Base-by-base conservation (phyloP, 1,140 invertebrate genomes). In the Papilio dardanus region DNA sequence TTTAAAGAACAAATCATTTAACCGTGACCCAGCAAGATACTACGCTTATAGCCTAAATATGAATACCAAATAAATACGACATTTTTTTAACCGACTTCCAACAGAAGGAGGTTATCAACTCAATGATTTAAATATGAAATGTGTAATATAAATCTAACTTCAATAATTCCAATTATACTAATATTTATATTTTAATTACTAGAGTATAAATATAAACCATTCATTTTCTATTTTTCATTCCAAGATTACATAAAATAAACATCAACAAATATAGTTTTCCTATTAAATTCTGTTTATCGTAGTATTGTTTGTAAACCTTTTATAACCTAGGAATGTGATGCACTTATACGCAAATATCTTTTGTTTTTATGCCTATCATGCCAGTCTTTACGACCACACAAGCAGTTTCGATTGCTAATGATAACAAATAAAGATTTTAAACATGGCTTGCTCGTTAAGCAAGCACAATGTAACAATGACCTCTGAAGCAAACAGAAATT, bases 381-480 rank as follows among this genome's bases (percentile, higher is more conserved):
- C 7, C 7, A 54, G 14, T 54, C 24, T 28, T 7, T 19, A 24
- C 7, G 54, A 62, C 54, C 54, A 62, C 54, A 62, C 54, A 58
- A n/a, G 46, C 2, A 58, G 24, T 4, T 12, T 28, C 21, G 50
- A 58, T 28, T 7, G 8, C n/a, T n/a, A 42, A 24, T 28, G 21
- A 58, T 28, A 30, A 62, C 54, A 62, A 28, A 28, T 58, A 58
- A 62, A 30, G 12, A 62, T 62, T 28, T 24, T 28, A 62, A 28
- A 30, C 54, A 62, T 24, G 12, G 24, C 24, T 62, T 12, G 21
- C 50, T 54, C 50, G 50, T 54, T 24, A 54, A 54, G 24, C 5
- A 54, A 46, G 16, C 10, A 54, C 50, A 54, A 54, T 54, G 21
- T 54, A 54, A 46, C 42, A 46, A 46, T 46, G 42, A 46, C 16